Percentiles rank a stretch among this genome's conserved stretches.
Evolutionary conservation across 2,888 invertebrate species (phyloP).

Genomic region (Archips xylosteana): DNA sequence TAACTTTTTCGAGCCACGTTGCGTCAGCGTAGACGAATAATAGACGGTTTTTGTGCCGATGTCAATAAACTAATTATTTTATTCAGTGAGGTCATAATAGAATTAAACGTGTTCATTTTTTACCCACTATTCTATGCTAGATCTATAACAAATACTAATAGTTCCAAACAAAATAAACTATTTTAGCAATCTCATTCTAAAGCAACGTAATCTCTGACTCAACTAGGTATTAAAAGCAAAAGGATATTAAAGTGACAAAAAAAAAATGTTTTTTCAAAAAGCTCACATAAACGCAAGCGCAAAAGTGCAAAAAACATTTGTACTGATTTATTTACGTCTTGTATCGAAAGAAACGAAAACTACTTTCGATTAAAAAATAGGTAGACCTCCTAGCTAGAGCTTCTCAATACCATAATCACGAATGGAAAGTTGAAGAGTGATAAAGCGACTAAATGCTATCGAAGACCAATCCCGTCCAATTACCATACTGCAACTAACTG

Average conservation of each 20-base stretch:
- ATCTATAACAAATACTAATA: not conserved
- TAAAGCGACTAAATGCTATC: not conserved
- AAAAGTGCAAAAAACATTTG: not conserved
- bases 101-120: constrained; percentile 16
- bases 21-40: constrained; percentile 46
- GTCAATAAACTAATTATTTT: constrained; percentile 42
- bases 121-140: not conserved
- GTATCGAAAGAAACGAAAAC: not conserved
- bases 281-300: too few species aligned
- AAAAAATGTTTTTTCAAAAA: too few species aligned
- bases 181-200: not conserved
- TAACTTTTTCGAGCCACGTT: constrained; percentile 50
- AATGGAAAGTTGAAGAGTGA: not conserved
- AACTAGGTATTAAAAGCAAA: too few species aligned
- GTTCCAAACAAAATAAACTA: not conserved
- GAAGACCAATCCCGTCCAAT: not conserved
- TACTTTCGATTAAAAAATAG: not conserved
- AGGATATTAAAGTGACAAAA: too few species aligned
- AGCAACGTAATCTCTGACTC: too few species aligned
- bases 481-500: constrained; percentile 10
- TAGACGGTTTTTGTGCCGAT: constrained; percentile 39
- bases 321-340: too few species aligned
- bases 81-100: constrained; percentile 33
- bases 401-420: not conserved
- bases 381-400: not conserved